Conservation (phyloP, 2,888 invertebrate genomes). For the Bombyx huttoni region DNA sequence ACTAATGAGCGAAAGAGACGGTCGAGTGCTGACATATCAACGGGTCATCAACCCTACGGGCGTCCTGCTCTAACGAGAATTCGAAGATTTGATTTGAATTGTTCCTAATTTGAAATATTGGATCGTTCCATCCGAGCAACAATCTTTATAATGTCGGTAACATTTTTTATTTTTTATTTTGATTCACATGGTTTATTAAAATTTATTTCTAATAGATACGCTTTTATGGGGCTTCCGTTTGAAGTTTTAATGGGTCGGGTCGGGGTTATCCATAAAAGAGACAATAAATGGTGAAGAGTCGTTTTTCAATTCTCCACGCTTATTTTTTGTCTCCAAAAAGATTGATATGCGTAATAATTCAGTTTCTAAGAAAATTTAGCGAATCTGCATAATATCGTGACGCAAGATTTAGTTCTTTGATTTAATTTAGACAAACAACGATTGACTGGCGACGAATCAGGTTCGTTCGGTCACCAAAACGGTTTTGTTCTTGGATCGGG, state of each 20-base stretch:
- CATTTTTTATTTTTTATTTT: slow-evolving; percentile 22
- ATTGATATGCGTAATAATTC: slow-evolving; percentile 35
- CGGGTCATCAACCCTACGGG: slow-evolving; percentile 70
- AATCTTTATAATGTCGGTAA: slow-evolving; percentile 34
- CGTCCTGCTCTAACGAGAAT: slow-evolving; percentile 71
- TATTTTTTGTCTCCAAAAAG: slow-evolving; percentile 32
- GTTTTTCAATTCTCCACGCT: slow-evolving; percentile 26
- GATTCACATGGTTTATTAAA: slow-evolving; percentile 50
- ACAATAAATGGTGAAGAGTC: slow-evolving; percentile 41
- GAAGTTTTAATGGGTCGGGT: slow-evolving; percentile 39
- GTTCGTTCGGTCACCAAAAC: not conserved
- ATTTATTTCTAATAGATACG: slow-evolving; percentile 43
- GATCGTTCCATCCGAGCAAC: slow-evolving; percentile 40
- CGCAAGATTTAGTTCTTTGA: slow-evolving; percentile 5
- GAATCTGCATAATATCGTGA: not conserved
- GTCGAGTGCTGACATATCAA: slow-evolving; percentile 65
- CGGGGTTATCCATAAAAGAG: slow-evolving; percentile 35
- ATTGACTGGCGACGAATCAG: slow-evolving; percentile 1
- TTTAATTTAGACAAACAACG: slow-evolving; percentile 6
- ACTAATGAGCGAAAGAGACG: slow-evolving; percentile 40
- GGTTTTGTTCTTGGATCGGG: too few relatives aligned
- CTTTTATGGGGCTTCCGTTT: slow-evolving; percentile 56
- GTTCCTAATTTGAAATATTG: slow-evolving; percentile 69
- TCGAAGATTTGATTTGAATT: slow-evolving; percentile 71
- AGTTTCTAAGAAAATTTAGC: slow-evolving; percentile 11